A percentile compares a stretch with the other conserved stretches of the same genome.
Evolutionary conservation across 2,888 invertebrate species (phyloP).

Genomic region (Ochlodes sylvanus): DNA sequence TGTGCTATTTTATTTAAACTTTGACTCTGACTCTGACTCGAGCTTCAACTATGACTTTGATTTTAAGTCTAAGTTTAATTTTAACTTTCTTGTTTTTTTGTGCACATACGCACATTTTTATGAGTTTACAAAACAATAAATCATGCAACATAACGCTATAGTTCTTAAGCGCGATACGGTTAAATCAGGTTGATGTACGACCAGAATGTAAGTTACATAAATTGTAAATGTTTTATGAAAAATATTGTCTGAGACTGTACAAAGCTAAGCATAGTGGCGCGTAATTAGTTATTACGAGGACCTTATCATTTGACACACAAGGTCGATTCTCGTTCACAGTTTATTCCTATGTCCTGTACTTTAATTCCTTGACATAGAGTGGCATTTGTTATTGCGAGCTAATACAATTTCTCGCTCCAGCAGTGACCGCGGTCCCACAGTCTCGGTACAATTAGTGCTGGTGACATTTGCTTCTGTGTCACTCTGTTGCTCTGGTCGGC

Average conservation of each 20-base stretch:
- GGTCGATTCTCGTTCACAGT: neutral
- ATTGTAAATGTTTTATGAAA: neutral
- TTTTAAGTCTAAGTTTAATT: no score
- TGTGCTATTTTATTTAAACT: no score
- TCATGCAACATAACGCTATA: no score
- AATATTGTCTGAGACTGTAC: neutral
- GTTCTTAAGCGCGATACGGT: no score
- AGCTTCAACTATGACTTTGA: no score
- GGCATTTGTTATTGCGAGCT: constrained; percentile 59
- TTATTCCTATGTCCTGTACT: neutral
- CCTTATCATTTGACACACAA: neutral
- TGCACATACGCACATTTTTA: no score
- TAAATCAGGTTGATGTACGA: no score
- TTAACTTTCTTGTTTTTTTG: no score
- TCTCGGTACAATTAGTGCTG: constrained; percentile 79
- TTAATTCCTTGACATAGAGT: constrained; percentile 36
- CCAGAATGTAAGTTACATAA: neutral
- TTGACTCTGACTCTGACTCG: no score
- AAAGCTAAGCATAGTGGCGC: neutral
- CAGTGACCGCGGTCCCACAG: constrained; percentile 69
- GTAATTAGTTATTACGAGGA: neutral
- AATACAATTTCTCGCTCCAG: constrained; percentile 80
- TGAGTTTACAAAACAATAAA: no score
- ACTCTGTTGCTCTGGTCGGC: constrained; percentile 43
- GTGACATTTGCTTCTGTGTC: constrained; percentile 76